A percentile compares a stretch with the other conserved stretches of the same genome.
These are phyloP conservation scores for Charina bottae DNA, from an alignment of 2,113 vertebrate species.

Conservation along the genomic window DNA sequence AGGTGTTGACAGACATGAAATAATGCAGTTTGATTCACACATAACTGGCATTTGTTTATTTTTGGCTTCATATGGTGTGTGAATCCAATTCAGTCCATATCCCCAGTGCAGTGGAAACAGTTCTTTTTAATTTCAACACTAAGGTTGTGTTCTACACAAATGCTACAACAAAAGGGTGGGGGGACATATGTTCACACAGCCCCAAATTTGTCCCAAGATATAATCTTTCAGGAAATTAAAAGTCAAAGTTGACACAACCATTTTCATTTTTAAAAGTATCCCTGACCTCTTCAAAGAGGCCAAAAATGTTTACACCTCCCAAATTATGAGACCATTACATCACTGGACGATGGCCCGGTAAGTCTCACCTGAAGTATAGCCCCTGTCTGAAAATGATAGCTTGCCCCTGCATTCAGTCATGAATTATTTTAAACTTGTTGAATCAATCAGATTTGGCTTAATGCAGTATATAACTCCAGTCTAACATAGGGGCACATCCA, in stretches of 20 bases:
- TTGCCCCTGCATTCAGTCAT: not conserved
- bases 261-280: not conserved
- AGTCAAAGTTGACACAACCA: not conserved
- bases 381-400: not conserved
- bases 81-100: not conserved
- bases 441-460: not conserved
- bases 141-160: not conserved
- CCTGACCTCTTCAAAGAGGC: not conserved
- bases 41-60: not conserved
- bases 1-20: not conserved
- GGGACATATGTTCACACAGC: not conserved
- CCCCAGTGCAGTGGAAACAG: not conserved
- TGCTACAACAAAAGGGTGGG: not conserved
- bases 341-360: not conserved
- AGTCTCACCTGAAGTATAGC: not conserved
- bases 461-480: not conserved
- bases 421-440: not conserved
- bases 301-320: not conserved
- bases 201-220: not conserved
- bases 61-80: not conserved
- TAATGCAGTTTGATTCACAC: not conserved
- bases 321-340: not conserved
- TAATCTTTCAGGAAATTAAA: not conserved
- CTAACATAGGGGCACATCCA: not conserved
- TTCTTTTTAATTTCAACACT: not conserved